Evolutionary conservation across 2,113 vertebrate genomes (phyloP).

Genomic region (Hemichromis elongatus): DNA sequence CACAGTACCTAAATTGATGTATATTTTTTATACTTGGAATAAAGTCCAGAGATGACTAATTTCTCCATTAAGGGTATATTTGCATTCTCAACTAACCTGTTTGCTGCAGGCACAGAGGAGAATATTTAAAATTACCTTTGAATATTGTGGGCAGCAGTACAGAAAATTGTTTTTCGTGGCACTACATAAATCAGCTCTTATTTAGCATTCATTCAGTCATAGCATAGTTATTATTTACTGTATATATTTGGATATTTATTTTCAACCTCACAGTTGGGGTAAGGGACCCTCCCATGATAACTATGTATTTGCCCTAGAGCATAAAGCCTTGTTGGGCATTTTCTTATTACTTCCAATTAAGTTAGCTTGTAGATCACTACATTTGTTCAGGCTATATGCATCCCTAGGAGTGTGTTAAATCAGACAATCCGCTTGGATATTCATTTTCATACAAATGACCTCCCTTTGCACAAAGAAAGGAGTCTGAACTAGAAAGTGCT

Average conservation of each 20-base stretch:
- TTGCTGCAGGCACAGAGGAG: background rate
- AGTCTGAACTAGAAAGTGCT: constrained; percentile 36
- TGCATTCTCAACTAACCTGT: constrained; percentile 18
- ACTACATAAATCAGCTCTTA: constrained; percentile 9
- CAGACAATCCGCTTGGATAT: constrained; percentile 30
- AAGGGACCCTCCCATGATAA: background rate
- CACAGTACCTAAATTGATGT: background rate
- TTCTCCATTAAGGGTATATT: constrained; percentile 7
- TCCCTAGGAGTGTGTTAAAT: constrained; percentile 14
- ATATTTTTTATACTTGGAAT: background rate
- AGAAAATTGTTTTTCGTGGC: constrained; percentile 6
- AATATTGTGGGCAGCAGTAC: background rate
- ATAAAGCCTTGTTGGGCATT: background rate
- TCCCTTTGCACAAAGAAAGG: constrained; percentile 2
- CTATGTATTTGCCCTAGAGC: background rate
- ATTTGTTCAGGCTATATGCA: constrained; percentile 6
- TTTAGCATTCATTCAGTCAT: constrained; percentile 5
- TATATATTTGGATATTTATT: background rate
- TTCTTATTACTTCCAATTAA: constrained; percentile 47
- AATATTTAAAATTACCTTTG: background rate
- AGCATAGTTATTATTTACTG: constrained; percentile 9
- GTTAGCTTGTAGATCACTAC: background rate
- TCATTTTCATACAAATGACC: constrained; percentile 42
- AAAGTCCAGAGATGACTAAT: background rate
- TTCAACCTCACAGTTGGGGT: background rate